A percentile compares a stretch with the other conserved stretches of the same genome.
phyloP scores from a whole-genome alignment of 2,113 vertebrate genomes.

The Hypanus sabinus region DNA sequence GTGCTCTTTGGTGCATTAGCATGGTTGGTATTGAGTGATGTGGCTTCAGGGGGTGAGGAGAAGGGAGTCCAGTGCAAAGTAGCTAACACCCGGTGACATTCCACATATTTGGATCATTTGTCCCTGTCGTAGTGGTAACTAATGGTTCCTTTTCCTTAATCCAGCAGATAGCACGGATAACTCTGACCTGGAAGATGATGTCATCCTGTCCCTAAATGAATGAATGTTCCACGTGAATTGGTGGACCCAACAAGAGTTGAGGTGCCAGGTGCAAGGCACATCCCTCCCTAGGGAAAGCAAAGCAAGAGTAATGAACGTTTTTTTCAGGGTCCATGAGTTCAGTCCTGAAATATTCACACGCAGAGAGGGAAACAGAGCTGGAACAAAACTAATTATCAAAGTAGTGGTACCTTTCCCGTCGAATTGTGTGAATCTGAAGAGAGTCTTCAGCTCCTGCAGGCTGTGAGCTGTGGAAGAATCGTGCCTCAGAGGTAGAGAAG shows the following conservation, averaged over 20 bases:
- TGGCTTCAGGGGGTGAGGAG: neutral
- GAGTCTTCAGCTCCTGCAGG: neutral
- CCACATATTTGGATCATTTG: neutral
- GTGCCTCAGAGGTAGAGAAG: neutral
- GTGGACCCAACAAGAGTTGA: neutral
- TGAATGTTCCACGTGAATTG: constrained; percentile 46
- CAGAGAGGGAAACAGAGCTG: no score
- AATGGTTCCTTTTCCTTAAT: constrained; percentile 44
- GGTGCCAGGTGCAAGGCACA: neutral
- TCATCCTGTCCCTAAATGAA: constrained; percentile 81
- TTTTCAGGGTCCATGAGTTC: neutral
- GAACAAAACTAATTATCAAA: neutral
- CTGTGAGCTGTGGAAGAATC: neutral
- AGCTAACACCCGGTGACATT: neutral
- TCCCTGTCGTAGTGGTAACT: neutral
- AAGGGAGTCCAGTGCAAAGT: neutral
- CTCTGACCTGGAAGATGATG: constrained; percentile 96
- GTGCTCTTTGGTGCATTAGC: neutral
- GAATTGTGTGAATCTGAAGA: neutral
- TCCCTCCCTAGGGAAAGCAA: neutral
- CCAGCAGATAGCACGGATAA: constrained; percentile 90
- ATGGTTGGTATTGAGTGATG: neutral
- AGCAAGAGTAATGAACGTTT: neutral
- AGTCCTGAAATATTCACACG: neutral
- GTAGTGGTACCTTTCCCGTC: neutral